A percentile compares a stretch with the other conserved stretches of the same genome.
phyloP scores from a whole-genome alignment of 2,888 invertebrate genomes.

The Idaea aversata region DNA sequence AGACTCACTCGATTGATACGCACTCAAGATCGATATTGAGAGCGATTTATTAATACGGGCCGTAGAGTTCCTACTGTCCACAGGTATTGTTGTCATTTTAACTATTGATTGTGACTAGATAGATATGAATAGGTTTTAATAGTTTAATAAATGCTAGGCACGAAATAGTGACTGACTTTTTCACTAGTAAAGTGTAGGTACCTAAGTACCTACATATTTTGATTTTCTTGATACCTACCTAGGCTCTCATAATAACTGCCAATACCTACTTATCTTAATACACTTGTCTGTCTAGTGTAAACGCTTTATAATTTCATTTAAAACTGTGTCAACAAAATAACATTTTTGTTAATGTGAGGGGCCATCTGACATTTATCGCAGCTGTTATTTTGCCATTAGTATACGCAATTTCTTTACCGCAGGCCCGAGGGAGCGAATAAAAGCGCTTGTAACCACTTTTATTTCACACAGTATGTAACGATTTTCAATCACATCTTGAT shows the following conservation, averaged over 20 bases:
- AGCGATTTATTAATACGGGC: too few species aligned
- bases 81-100: conserved; percentile 15
- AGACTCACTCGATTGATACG: too few species aligned
- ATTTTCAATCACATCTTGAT: background rate
- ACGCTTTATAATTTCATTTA: background rate
- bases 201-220: too few species aligned
- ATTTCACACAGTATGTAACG: background rate
- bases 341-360: background rate
- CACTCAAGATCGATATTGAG: too few species aligned
- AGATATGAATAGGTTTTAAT: conserved; percentile 4
- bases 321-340: background rate
- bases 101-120: conserved; percentile 20
- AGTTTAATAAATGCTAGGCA: background rate
- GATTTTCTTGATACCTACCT: too few species aligned
- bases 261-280: background rate
- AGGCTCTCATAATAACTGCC: background rate
- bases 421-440: background rate
- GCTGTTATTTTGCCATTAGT: conserved; percentile 1
- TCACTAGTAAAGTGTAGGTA: too few species aligned
- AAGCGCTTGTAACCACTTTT: background rate
- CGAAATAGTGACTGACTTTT: background rate
- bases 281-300: background rate
- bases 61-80: conserved; percentile 10
- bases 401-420: background rate
- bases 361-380: background rate